phyloP scores from a whole-genome alignment of 2,113 vertebrate species.

The Neodontobutis hainanensis region DNA sequence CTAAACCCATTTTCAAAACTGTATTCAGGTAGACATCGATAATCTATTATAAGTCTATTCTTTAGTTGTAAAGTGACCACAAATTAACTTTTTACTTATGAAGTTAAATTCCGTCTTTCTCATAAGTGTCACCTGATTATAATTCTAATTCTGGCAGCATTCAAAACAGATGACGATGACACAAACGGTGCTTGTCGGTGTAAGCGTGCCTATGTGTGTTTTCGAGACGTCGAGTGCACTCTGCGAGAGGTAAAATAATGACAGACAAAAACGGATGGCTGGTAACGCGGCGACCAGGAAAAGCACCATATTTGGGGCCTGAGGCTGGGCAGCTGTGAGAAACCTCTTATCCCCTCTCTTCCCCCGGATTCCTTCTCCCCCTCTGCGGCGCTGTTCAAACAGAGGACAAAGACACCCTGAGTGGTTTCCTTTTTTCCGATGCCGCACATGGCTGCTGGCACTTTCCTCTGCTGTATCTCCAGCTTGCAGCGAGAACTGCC shows the following conservation, averaged over 20 bases:
- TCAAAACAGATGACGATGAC: conserved; percentile 48
- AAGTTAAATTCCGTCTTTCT: no score
- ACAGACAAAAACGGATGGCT: conserved; percentile 57
- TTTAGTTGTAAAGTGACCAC: no score
- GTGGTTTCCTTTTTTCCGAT: conserved; percentile 61
- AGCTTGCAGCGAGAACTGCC: conserved; percentile 41
- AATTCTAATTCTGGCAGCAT: conserved; percentile 29
- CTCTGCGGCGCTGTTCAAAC: conserved; percentile 61
- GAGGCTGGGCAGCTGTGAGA: conserved; percentile 66
- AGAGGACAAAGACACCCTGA: conserved; percentile 68
- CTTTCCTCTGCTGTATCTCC: conserved; percentile 61
- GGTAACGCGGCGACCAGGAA: conserved; percentile 50
- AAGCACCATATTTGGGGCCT: conserved; percentile 59
- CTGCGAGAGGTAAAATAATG: conserved; percentile 66
- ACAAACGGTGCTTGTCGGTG: conserved; percentile 31
- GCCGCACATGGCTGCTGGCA: conserved; percentile 40
- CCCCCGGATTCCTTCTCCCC: background rate
- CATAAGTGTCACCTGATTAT: no score
- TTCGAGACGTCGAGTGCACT: conserved; percentile 40
- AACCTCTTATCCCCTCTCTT: conserved; percentile 31
- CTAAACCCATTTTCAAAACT: no score
- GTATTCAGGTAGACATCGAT: no score
- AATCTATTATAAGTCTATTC: no score
- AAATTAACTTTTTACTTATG: no score
- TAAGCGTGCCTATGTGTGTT: conserved; percentile 31